Conservation (phyloP, 2,113 vertebrate species). For the Raja brachyura region DNA sequence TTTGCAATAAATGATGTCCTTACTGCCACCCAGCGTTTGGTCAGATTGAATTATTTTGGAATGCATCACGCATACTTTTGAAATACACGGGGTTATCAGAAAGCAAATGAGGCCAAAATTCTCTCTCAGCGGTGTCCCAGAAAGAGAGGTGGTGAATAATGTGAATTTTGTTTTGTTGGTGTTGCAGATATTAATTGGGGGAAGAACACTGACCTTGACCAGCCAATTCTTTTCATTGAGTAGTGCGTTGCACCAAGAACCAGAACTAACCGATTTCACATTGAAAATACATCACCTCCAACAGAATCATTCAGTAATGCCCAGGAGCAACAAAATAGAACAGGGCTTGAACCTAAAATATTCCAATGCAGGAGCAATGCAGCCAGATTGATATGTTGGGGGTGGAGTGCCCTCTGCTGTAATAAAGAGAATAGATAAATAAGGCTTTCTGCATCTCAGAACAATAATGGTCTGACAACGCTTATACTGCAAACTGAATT, state of each 20-base stretch:
- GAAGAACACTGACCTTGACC: neutral
- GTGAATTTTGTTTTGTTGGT: neutral
- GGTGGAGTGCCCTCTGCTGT: constrained; percentile 31
- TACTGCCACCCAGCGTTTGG: neutral
- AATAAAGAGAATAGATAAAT: neutral
- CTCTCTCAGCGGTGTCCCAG: neutral
- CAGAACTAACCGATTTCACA: too few species aligned
- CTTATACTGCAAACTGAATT: neutral
- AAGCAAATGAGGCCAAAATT: neutral
- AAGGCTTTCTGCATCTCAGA: neutral
- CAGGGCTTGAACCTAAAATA: neutral
- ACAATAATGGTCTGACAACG: neutral
- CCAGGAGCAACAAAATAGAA: too few species aligned
- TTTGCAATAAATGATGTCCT: neutral
- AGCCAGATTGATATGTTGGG: neutral
- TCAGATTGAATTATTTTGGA: constrained; percentile 13
- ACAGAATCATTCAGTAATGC: neutral
- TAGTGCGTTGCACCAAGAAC: neutral
- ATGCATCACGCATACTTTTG: neutral
- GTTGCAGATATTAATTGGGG: neutral
- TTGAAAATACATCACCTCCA: neutral
- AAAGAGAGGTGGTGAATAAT: neutral
- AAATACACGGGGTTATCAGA: neutral
- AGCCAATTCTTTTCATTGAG: neutral
- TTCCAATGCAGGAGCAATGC: neutral